phyloP scores from a whole-genome alignment of 2,113 vertebrate species.

The Hylia prasina region DNA sequence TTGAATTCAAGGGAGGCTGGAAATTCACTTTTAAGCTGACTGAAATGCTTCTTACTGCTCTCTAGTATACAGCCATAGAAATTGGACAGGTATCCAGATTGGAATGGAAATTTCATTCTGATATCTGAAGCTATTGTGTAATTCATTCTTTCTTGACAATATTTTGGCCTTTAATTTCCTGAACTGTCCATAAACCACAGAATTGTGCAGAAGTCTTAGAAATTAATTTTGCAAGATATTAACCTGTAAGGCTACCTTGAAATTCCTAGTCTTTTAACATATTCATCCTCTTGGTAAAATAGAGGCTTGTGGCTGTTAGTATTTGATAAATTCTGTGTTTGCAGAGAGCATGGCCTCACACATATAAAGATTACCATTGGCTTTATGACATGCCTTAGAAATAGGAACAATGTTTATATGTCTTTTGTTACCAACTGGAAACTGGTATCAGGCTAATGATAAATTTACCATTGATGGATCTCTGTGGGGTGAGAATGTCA shows the following conservation, averaged over 20 bases:
- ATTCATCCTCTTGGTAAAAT: not conserved
- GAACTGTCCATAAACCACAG: constrained; percentile 60
- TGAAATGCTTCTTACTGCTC: constrained; percentile 41
- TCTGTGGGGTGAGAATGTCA: not conserved
- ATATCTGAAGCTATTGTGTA: constrained; percentile 49
- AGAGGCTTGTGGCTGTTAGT: not conserved
- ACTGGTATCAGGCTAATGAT: not conserved
- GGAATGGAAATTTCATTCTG: constrained; percentile 60
- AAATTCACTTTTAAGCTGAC: constrained; percentile 54
- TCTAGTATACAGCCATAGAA: constrained; percentile 33
- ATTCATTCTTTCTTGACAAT: constrained; percentile 46
- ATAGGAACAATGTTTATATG: not conserved
- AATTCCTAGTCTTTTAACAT: not conserved
- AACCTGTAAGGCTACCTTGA: not conserved
- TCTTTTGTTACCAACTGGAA: not conserved
- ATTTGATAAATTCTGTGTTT: not conserved
- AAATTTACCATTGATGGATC: not conserved
- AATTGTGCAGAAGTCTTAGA: constrained; percentile 58
- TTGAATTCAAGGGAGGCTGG: constrained; percentile 55
- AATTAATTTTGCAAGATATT: constrained; percentile 61
- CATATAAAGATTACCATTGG: not conserved
- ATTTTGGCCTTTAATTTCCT: constrained; percentile 54
- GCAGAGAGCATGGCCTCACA: not conserved
- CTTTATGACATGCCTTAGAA: not conserved
- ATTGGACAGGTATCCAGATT: constrained; percentile 47